Percentiles rank a stretch among this genome's conserved stretches.
phyloP scores from a whole-genome alignment of 2,797 vertebrate species.

The Sebastes trivittatus region DNA sequence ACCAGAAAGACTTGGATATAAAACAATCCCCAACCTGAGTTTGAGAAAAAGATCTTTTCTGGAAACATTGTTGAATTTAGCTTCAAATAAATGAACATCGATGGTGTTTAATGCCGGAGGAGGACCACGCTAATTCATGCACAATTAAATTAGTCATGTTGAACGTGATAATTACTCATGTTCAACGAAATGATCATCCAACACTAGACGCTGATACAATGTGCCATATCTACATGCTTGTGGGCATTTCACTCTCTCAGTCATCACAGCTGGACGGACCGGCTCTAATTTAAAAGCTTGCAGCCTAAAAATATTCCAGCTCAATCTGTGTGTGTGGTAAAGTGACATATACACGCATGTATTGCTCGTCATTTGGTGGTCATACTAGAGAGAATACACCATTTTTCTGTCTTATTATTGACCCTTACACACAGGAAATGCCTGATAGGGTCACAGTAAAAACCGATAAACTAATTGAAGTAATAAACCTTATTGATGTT shows the following conservation, averaged over 20 bases:
- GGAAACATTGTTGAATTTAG: neutral
- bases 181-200: slow-evolving; percentile 71
- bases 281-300: slow-evolving; percentile 48
- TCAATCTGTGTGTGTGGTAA: neutral
- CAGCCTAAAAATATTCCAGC: slow-evolving; percentile 17
- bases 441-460: neutral
- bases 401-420: neutral
- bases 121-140: slow-evolving; percentile 65
- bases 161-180: slow-evolving; percentile 73
- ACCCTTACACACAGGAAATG: neutral
- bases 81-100: slow-evolving; percentile 14
- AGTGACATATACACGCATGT: neutral
- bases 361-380: neutral
- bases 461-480: neutral
- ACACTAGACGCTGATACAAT: slow-evolving; percentile 56
- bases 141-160: slow-evolving; percentile 77
- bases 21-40: neutral
- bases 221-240: slow-evolving; percentile 61
- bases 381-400: neutral
- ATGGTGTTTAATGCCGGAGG: slow-evolving; percentile 60
- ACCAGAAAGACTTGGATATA: neutral
- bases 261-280: slow-evolving; percentile 47
- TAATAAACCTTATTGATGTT: neutral
- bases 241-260: slow-evolving; percentile 61
- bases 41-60: neutral